Evolutionary conservation across 2,113 vertebrate species (phyloP).

Genomic region (Prietella phreatophila): DNA sequence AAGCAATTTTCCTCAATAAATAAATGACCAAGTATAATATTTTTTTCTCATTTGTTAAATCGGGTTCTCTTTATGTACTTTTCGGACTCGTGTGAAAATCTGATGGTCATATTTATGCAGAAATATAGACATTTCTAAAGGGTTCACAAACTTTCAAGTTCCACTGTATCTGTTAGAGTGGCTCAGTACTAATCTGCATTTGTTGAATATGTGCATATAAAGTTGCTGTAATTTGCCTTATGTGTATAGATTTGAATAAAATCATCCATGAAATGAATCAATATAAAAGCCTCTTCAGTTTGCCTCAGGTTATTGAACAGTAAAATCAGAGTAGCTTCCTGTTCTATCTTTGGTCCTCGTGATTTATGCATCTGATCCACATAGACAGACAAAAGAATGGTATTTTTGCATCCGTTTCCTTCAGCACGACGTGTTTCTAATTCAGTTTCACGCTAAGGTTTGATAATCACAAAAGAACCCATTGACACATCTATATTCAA

Average conservation of each 20-base stretch:
- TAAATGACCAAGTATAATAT: too few relatives aligned
- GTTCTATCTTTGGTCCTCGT: neutral
- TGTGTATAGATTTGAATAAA: neutral
- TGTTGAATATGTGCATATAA: neutral
- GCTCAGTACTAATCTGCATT: neutral
- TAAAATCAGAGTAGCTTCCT: neutral
- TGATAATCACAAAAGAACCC: neutral
- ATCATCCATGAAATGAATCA: slow-evolving; percentile 1
- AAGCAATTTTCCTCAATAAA: too few relatives aligned
- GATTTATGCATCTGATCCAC: neutral
- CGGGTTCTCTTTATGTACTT: too few relatives aligned
- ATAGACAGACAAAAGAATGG: neutral
- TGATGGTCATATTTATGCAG: too few relatives aligned
- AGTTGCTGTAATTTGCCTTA: neutral
- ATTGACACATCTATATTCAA: neutral
- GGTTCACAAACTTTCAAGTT: too few relatives aligned
- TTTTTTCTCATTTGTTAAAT: too few relatives aligned
- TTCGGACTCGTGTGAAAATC: too few relatives aligned
- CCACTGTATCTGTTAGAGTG: neutral
- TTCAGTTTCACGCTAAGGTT: neutral
- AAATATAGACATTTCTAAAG: too few relatives aligned
- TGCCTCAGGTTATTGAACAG: neutral
- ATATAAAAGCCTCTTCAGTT: neutral
- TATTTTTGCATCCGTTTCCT: neutral
- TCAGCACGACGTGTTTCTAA: neutral